These are phyloP conservation scores for Anguilla japonica DNA, from an alignment of 2,113 vertebrate genomes.

Conservation along the genomic window DNA sequence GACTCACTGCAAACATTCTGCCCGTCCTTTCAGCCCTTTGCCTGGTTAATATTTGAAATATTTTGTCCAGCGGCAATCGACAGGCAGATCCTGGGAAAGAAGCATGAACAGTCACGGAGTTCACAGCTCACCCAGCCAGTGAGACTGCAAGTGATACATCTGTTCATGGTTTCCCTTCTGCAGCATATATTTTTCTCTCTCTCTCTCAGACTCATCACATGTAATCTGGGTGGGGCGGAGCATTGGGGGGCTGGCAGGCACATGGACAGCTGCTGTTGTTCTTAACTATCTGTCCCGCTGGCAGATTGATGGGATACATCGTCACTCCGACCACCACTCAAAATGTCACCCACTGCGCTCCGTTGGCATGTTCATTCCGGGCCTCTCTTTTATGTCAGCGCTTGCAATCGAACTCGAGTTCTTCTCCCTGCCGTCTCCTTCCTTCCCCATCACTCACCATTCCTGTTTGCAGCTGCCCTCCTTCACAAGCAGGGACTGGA, in stretches of 20 bases:
- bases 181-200: neutral
- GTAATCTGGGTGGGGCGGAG: neutral
- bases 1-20: conserved; percentile 58
- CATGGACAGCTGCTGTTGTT: conserved; percentile 16
- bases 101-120: neutral
- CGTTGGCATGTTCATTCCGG: neutral
- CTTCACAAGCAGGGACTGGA: neutral
- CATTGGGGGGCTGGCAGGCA: neutral
- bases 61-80: neutral
- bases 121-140: neutral
- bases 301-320: neutral
- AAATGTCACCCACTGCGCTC: neutral
- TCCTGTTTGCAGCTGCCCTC: neutral
- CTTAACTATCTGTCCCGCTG: neutral
- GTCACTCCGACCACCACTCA: neutral
- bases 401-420: neutral
- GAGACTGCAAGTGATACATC: neutral
- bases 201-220: conserved; percentile 3
- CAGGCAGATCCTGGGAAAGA: neutral
- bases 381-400: neutral
- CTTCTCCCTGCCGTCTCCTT: neutral
- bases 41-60: conserved; percentile 29
- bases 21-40: conserved; percentile 29
- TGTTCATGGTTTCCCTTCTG: neutral
- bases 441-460: neutral